Percentiles rank a stretch among this genome's conserved stretches.
Conservation (phyloP, 2,113 vertebrate species). For the Elanus axillaris region DNA sequence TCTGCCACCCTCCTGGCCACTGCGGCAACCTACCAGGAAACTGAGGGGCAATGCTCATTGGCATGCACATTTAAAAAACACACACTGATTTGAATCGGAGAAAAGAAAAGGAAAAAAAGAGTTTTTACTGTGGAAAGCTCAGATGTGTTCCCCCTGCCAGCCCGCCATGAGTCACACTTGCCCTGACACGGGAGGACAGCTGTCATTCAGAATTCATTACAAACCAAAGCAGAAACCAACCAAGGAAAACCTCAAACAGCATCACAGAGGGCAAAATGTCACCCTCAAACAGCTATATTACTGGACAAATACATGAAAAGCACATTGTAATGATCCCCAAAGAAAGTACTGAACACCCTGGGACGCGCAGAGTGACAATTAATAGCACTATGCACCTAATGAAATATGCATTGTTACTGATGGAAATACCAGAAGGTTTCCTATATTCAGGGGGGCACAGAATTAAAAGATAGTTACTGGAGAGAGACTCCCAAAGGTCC, state of each 20-base stretch:
- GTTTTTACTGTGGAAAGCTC: neutral
- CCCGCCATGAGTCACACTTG: neutral
- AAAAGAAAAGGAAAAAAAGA: neutral
- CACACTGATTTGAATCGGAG: neutral
- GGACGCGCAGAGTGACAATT: neutral
- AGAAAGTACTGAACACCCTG: neutral
- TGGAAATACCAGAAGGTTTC: neutral
- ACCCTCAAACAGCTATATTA: neutral
- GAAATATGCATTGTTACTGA: neutral
- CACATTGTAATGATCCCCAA: neutral
- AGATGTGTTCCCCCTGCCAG: neutral
- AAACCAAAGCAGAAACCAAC: neutral
- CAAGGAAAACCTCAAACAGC: neutral
- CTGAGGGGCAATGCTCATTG: neutral
- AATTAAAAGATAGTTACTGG: neutral
- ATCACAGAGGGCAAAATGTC: neutral
- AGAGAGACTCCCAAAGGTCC: neutral
- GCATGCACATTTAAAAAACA: neutral
- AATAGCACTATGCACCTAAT: neutral
- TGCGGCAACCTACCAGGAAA: neutral
- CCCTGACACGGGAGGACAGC: neutral
- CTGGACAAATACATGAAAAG: neutral
- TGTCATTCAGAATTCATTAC: neutral
- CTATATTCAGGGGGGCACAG: neutral
- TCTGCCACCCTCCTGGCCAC: neutral